Evolutionary conservation across 1,140 invertebrate species (phyloP), one percentile per base, ranked within the genome.

Genomic region (Cardiocondyla obscurior): DNA sequence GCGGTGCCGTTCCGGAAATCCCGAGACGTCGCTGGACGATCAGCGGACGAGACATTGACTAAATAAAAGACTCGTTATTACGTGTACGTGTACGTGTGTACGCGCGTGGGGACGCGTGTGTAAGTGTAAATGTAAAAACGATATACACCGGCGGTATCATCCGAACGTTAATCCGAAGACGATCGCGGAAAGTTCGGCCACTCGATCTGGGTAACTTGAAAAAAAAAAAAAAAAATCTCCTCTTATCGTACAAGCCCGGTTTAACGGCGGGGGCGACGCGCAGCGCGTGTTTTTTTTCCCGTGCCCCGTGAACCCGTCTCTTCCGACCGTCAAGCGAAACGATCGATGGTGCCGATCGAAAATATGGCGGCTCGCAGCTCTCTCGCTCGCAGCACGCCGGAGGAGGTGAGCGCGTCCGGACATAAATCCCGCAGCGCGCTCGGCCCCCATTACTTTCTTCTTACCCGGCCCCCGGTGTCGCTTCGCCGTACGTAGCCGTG

Each of bases 401-500:
- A n/a, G n/a, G n/a, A 53, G 73, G 19, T 25, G 74, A 67, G 3
- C 60, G 33, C 62, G 62, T 55, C 46, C 46, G 74, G 74, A 42
- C 25, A 28, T 79, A 79, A 79, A 79, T 79, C 46, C 62, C 46
- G 46, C 62, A n/a, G 62, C 44, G 57, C 25, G n/a, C 36, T 60
- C 53, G 42, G 16, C 25, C 39, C 55, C 57, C 57, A 60, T 62
- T n/a, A 60, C 42, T 62, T 76, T 58, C 42, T 82, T 60, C 55
- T 62, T 77, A 57, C 36, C 39, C 42, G 46, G 39, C 12, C 57
- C 33, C 19, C 72, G 72, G 22, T 83, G 57, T 83, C 58, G 39
- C 36, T 53, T 55, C 58, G 58, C 73, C 74, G 62, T 69, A 77
- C 77, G 86, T 87, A 77, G 65, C 53, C 83, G 83, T 83, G 86